Evolutionary conservation across 2,113 vertebrate genomes (phyloP), one percentile per base, ranked within the genome.

Genomic region (Oxygymnocypris stewartii): DNA sequence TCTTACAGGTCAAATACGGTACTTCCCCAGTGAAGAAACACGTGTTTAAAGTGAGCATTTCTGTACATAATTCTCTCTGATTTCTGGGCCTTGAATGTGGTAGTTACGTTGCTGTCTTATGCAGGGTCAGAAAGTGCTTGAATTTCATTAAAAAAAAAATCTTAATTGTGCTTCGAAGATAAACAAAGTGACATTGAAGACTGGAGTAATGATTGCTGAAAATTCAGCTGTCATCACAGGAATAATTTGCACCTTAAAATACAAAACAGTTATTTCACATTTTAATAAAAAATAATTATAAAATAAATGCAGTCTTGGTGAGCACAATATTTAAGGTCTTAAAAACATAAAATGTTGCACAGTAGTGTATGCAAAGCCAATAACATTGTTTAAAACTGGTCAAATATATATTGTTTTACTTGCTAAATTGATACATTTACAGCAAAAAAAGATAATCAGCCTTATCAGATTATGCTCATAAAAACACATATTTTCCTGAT

Each of bases 391-490:
- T 18, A 69, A 37, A 35, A 35, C 6, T 8, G 31, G 65, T 35
- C 16, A 69, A 37, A 69, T 8, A 69, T 16, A 35, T 18, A 3
- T 16, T 6, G 31, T 35, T 35, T 67, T 3, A 35, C 65, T 6
- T 14, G 4, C 0, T 65, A 8, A 71, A 71, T 10, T 9, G 37
- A 71, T 73, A 40, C 8, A 23, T 40, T 3, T 40, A 73, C 37
- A 23, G 69, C 23, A 20, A 35, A 69, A 40, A 73, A 40, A 40
- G 9, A 9, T 5, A 47, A 25, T 28, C 20, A 71, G 23, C 40
- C 40, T 44, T 23, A 74, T 74, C n/a, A 76, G 18, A 76, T 42
- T n/a, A 76, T 14, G 42, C n/a, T 76, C 40, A 76, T 49, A 47
- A 47, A 74, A 74, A 49, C n/a, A 28, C 40, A n/a, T 12, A 14